A percentile compares a stretch with the other conserved stretches of the same genome.
Evolutionary conservation across 2,113 vertebrate species (phyloP).

Genomic region (Protobothrops mucrosquamatus): DNA sequence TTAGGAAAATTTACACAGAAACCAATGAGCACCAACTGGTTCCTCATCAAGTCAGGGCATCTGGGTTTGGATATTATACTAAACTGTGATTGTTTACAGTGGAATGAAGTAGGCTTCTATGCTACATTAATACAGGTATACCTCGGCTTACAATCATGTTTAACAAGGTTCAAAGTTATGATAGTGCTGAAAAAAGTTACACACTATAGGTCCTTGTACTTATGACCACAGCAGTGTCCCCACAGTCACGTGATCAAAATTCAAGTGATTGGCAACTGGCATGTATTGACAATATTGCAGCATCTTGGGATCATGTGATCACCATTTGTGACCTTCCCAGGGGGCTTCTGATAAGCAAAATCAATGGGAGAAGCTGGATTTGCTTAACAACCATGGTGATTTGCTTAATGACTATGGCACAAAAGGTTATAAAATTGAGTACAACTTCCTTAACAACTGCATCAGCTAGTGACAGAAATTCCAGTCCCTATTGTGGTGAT

Average conservation of each 20-base stretch:
- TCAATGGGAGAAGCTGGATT: background rate
- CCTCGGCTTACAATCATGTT: too few species aligned
- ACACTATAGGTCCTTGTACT: too few species aligned
- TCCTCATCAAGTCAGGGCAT: background rate
- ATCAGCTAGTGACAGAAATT: background rate
- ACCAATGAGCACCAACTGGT: background rate
- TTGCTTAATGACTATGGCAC: background rate
- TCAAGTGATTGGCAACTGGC: background rate
- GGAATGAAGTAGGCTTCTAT: background rate
- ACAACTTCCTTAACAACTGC: background rate
- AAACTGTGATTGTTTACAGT: background rate
- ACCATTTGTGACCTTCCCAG: background rate
- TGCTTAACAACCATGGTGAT: background rate
- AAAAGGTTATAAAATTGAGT: background rate
- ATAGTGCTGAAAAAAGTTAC: too few species aligned
- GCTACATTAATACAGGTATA: background rate
- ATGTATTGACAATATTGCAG: background rate
- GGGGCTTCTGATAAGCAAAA: background rate
- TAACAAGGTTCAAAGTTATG: too few species aligned
- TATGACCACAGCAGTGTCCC: background rate
- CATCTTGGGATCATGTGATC: background rate
- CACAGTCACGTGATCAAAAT: background rate
- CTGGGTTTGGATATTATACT: background rate
- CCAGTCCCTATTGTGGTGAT: background rate
- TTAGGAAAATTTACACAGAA: background rate